These are phyloP conservation scores for Fulica atra DNA, from an alignment of 2,113 vertebrate species.

Conservation along the genomic window DNA sequence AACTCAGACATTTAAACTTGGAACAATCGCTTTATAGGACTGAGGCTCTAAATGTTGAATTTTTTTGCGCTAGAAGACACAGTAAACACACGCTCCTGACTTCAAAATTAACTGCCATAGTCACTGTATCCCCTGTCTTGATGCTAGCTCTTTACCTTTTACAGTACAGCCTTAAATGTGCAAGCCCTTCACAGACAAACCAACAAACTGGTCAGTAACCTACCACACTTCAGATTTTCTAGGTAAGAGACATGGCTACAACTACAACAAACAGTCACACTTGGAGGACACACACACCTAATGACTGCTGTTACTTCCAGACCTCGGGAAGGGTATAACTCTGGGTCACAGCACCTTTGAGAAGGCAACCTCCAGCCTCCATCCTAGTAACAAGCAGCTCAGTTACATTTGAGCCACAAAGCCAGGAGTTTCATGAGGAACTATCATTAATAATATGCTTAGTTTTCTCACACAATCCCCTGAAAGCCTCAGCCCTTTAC, in stretches of 20 bases:
- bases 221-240: neutral
- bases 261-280: neutral
- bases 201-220: neutral
- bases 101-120: neutral
- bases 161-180: neutral
- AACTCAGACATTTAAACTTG: neutral
- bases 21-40: neutral
- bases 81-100: neutral
- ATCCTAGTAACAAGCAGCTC: neutral
- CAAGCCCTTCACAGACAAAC: neutral
- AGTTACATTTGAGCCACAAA: neutral
- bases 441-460: neutral
- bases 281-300: neutral
- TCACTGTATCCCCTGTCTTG: neutral
- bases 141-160: neutral
- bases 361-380: neutral
- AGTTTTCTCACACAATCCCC: neutral
- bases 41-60: neutral
- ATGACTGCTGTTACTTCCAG: neutral
- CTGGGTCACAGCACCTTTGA: accelerated
- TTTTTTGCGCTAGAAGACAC: neutral
- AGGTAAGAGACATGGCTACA: neutral
- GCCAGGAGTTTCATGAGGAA: neutral
- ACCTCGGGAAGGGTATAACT: neutral
- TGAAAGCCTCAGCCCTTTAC: neutral